These are phyloP conservation scores for Pristionchus pacificus DNA, from an alignment of 1,140 invertebrate genomes.

Conservation along the genomic window DNA sequence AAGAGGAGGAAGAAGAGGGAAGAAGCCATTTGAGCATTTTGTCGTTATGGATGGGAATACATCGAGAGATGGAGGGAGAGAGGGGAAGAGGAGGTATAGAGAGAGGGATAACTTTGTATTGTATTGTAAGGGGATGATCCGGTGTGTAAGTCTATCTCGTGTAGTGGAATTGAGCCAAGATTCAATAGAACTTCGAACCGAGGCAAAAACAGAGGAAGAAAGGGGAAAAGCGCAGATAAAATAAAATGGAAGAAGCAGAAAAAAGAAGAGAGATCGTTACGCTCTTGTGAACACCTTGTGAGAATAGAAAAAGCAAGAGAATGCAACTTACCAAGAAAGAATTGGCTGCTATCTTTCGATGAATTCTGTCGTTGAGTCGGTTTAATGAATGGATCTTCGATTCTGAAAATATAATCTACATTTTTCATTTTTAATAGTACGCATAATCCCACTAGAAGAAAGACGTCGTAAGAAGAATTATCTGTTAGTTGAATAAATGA, in stretches of 20 bases:
- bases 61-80: not conserved
- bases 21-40: not conserved
- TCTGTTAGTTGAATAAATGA: no score
- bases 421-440: no score
- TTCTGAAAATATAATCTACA: no score
- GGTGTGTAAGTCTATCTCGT: no score
- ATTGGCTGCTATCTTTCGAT: not conserved
- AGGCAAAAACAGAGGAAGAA: not conserved
- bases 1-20: not conserved
- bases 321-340: not conserved
- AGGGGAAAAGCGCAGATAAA: not conserved
- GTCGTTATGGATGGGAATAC: not conserved
- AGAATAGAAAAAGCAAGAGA: no score
- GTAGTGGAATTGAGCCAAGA: no score
- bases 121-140: not conserved
- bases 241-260: not conserved
- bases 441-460: no score
- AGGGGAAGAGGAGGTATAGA: not conserved
- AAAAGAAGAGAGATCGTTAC: not conserved
- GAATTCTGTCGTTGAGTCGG: not conserved
- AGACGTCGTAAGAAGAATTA: no score
- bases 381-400: not conserved
- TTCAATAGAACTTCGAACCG: no score
- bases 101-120: no score
- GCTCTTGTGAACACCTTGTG: no score